phyloP scores from a whole-genome alignment of 2,888 invertebrate genomes.

The Nomada ruficornis region DNA sequence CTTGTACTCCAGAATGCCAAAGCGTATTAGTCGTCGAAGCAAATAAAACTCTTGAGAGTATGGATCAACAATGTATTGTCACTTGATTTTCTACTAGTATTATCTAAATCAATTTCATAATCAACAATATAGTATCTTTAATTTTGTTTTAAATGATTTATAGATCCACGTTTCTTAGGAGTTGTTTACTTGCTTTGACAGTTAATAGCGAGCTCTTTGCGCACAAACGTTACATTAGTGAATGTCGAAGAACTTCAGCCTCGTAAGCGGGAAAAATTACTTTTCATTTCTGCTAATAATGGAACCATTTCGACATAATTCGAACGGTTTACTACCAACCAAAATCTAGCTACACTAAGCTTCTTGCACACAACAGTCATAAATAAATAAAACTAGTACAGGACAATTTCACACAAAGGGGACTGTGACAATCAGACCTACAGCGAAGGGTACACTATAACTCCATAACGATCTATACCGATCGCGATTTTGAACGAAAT shows the following conservation, averaged over 20 bases:
- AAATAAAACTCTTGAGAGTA: not conserved
- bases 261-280: not conserved
- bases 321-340: too few species aligned
- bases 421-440: not conserved
- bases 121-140: not conserved
- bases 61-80: constrained; percentile 4
- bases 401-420: not conserved
- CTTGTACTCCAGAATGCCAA: too few species aligned
- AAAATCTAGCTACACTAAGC: not conserved
- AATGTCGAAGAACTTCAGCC: not conserved
- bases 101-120: not conserved
- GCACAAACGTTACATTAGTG: too few species aligned
- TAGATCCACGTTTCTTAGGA: not conserved
- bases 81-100: not conserved
- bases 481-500: not conserved
- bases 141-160: not conserved
- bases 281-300: not conserved
- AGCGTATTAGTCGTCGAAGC: not conserved
- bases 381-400: constrained; percentile 17
- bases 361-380: not conserved
- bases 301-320: not conserved
- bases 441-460: not conserved
- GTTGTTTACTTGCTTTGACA: not conserved
- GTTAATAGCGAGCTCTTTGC: not conserved
- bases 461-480: not conserved